Conservation (phyloP, 2,113 vertebrate species). For the Numida meleagris region DNA sequence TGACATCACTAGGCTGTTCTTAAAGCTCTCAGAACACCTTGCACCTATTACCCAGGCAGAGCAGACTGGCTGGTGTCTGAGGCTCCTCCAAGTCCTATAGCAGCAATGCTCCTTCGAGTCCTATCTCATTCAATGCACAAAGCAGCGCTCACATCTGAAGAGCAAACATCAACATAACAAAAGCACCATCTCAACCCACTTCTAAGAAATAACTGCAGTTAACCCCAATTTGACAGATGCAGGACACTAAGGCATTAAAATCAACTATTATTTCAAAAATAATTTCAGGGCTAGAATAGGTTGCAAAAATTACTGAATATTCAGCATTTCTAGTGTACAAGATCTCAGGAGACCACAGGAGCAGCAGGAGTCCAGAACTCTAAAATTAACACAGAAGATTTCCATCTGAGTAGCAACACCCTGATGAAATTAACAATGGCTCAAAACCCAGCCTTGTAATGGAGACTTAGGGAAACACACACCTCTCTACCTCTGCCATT, state of each 20-base stretch:
- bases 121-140: not conserved
- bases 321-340: not conserved
- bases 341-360: not conserved
- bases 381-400: not conserved
- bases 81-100: not conserved
- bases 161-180: not conserved
- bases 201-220: not conserved
- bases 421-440: not conserved
- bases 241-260: not conserved
- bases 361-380: not conserved
- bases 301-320: not conserved
- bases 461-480: not conserved
- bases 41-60: accelerated
- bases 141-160: not conserved
- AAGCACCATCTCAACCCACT: not conserved
- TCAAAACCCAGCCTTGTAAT: not conserved
- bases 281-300: not conserved
- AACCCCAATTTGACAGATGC: not conserved
- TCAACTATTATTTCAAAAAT: not conserved
- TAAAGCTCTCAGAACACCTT: not conserved
- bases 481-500: not conserved
- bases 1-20: not conserved
- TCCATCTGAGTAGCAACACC: not conserved
- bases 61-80: not conserved
- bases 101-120: not conserved